Evolutionary conservation across 2,797 vertebrate genomes (phyloP), one percentile per base, ranked within the genome.

Genomic region (Pseudochaenichthys georgianus): DNA sequence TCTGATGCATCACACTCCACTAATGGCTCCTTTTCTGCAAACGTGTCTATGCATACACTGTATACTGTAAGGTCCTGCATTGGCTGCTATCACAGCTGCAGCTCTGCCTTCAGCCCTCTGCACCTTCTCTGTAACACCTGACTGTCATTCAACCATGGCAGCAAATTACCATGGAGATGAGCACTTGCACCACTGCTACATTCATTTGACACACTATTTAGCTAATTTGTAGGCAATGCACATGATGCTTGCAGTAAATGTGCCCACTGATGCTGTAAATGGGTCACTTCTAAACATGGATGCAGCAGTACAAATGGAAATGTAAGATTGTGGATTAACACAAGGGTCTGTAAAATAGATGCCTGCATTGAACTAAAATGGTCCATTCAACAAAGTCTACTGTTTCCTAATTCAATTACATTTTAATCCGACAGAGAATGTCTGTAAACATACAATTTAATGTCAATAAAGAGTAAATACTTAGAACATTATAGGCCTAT

Each of bases 31-130:
- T n/a, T 54, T 71, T 13, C 34, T 64, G 41, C 19, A 48, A 17
- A 9, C 47, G 42, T 67, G 46, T 67, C 31, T 54, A 13, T 62
- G 51, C 43, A 70, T 57, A 71, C 47, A 28, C 28, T 28, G 28
- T 28, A 71, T 47, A 28, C 28, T 28, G 28, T 28, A 53, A 12
- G 50, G 38, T 19, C 10, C 64, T 47, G 55, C 31, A 16, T 31
- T 21, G 0, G 7, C 52, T 19, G 42, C 43, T 59, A 13, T 42
- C 50, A 50, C 69, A 76, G 58, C 50, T 48, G 15, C 57, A 53
- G 34, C 73, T 71, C 52, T 64, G 64, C 54, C 50, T 64, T 51
- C 52, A 47, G 28, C 0, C 57, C 15, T 52, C 38, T 41, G 0
- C 55, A 46, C 43, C 54, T 31, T 48, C 0, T 38, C 34, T 38